These are phyloP conservation scores for Ceratosolen fusciceps DNA, from an alignment of 1,140 invertebrate genomes.

Conservation along the genomic window DNA sequence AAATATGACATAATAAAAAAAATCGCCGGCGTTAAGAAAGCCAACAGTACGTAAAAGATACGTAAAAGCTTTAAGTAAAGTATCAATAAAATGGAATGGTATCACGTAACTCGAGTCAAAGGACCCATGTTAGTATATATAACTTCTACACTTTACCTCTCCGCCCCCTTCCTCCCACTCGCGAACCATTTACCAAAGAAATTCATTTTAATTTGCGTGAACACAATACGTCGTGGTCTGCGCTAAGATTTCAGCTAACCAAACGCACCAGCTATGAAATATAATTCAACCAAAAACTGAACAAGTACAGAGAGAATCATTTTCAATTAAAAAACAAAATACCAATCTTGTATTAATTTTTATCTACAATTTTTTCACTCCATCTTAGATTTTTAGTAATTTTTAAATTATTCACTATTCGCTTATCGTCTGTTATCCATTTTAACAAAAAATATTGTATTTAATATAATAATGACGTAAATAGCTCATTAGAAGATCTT, in stretches of 20 bases:
- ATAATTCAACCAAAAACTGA: background rate
- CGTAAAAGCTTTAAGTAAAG: constrained; percentile 30
- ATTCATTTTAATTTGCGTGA: constrained; percentile 28
- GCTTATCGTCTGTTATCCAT: no score
- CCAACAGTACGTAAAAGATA: background rate
- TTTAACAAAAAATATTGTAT: no score
- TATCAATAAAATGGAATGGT: constrained; percentile 23
- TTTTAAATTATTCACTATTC: no score
- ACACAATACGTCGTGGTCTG: background rate
- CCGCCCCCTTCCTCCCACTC: no score
- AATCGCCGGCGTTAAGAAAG: background rate
- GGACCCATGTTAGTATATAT: background rate
- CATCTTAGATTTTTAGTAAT: no score
- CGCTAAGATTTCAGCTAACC: background rate
- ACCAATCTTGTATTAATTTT: no score
- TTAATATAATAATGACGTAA: background rate
- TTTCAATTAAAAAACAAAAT: no score
- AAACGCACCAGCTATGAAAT: background rate
- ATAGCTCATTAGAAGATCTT: background rate
- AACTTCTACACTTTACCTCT: background rate
- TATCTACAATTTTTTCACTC: no score
- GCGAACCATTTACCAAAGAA: constrained; percentile 36
- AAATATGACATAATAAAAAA: background rate
- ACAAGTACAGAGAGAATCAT: background rate
- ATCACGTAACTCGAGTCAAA: background rate